Conservation (phyloP, 2,113 vertebrate genomes). For the Aspiorhynchus laticeps region DNA sequence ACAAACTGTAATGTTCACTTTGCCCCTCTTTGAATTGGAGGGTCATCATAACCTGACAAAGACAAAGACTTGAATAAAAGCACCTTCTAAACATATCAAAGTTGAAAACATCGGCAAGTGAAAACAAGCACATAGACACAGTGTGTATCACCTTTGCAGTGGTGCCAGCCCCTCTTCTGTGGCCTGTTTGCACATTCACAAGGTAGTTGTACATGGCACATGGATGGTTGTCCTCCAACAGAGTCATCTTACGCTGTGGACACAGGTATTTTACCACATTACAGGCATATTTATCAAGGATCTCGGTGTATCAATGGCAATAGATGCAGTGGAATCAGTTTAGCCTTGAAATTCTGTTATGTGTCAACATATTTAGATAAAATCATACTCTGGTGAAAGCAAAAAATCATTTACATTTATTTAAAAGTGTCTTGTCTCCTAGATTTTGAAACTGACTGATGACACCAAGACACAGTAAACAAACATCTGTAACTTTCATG, state of each 20-base stretch:
- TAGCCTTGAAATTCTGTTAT: background rate
- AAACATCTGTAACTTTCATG: background rate
- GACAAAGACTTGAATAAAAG: background rate
- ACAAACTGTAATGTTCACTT: slow-evolving; percentile 73
- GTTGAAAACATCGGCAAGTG: background rate
- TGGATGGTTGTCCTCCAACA: slow-evolving; percentile 80
- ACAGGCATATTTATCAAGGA: background rate
- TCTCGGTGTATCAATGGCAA: background rate
- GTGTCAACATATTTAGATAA: background rate
- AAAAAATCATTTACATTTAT: background rate
- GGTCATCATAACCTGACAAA: slow-evolving; percentile 75
- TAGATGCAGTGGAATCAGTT: background rate
- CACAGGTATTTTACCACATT: background rate
- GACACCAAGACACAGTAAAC: no score
- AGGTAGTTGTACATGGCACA: slow-evolving; percentile 77
- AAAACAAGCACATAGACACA: background rate
- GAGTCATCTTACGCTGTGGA: slow-evolving; percentile 79
- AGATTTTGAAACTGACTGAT: background rate
- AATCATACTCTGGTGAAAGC: background rate
- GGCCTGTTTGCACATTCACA: slow-evolving; percentile 79
- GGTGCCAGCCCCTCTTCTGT: slow-evolving; percentile 77
- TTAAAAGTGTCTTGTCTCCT: background rate
- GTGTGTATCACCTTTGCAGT: slow-evolving; percentile 75
- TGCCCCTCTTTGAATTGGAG: slow-evolving; percentile 77
- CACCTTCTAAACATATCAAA: background rate